Conservation (phyloP, 2,797 vertebrate species). For the Sciurus carolinensis region DNA sequence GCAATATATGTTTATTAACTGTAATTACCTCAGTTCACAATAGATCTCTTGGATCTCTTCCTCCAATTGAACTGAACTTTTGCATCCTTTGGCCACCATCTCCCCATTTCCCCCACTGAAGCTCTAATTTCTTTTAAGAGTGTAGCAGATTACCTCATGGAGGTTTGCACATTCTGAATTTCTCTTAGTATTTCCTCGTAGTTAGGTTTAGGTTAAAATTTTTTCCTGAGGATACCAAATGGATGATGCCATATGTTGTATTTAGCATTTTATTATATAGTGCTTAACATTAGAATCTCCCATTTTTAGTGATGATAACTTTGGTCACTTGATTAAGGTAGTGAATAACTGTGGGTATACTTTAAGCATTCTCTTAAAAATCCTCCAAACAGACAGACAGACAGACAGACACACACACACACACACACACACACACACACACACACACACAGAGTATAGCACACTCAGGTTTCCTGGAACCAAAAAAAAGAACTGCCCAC, state of each 20-base stretch:
- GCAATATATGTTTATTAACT: neutral
- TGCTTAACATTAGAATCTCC: neutral
- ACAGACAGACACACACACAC: too few species aligned
- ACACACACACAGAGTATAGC: neutral
- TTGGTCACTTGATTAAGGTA: neutral
- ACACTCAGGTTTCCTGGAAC: neutral
- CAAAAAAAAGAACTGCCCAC: neutral
- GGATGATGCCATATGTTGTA: neutral
- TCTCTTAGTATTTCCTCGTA: slow-evolving; percentile 7
- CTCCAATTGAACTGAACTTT: neutral
- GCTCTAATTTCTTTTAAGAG: neutral
- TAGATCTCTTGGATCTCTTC: neutral
- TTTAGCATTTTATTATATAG: neutral
- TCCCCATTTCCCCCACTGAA: neutral
- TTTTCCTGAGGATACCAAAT: neutral
- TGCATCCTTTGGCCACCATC: neutral
- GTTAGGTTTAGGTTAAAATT: neutral
- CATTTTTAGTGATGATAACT: neutral
- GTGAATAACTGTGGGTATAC: neutral
- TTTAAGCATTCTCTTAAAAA: slow-evolving; percentile 17
- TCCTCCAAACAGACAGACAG: neutral
- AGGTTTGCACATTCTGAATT: neutral
- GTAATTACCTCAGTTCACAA: neutral
- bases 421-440: too few species aligned
- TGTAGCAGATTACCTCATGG: neutral